Conservation (phyloP, 2,888 invertebrate species). For the Dexiosoma caninum region DNA sequence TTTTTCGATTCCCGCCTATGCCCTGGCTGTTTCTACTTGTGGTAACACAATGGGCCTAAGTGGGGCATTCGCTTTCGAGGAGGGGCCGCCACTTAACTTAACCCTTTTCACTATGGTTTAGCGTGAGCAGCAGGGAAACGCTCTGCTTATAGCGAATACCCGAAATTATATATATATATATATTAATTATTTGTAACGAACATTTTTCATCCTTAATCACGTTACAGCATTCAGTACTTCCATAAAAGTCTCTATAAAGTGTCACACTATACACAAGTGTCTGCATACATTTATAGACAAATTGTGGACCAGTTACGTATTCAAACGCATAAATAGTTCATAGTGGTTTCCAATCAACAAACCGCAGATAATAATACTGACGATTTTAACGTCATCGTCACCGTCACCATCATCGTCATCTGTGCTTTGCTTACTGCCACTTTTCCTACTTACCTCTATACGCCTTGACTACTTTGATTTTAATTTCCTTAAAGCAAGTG, state of each 20-base stretch:
- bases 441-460: conserved; percentile 44
- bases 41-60: no score
- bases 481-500: conserved; percentile 63
- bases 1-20: no score
- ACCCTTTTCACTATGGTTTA: no score
- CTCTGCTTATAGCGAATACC: no score
- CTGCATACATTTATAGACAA: not conserved
- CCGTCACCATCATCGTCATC: no score
- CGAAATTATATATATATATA: no score
- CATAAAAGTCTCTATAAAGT: not conserved
- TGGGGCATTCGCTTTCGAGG: no score
- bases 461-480: conserved; percentile 41
- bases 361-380: conserved; percentile 46
- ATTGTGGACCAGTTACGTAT: conserved; percentile 27
- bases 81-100: no score
- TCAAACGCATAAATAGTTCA: conserved; percentile 37
- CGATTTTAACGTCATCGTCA: conserved; percentile 44
- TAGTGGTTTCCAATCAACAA: conserved; percentile 14
- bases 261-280: conserved; percentile 9
- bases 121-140: no score
- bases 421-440: conserved; percentile 30
- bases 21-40: no score
- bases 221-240: conserved; percentile 6
- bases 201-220: not conserved
- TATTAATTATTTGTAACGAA: not conserved